A percentile compares a stretch with the other conserved stretches of the same genome.
Conservation (phyloP, 2,797 vertebrate genomes). For the Cyclura pinguis region DNA sequence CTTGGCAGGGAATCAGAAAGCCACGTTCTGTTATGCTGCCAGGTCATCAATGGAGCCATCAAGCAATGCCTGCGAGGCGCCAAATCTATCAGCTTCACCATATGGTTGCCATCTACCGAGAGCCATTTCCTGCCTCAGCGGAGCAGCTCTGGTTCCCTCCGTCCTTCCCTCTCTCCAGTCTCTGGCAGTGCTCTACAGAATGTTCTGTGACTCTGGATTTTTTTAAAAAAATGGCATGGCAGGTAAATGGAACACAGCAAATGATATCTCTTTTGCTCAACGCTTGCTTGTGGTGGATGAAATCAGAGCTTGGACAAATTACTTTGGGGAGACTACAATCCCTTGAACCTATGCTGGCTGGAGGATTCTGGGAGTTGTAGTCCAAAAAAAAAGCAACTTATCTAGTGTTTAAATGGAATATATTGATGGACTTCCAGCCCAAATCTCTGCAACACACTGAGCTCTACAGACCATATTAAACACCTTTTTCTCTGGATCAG, state of each 20-base stretch:
- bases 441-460: accelerated
- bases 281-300: neutral
- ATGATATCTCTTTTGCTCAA: accelerated
- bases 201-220: constrained; percentile 43
- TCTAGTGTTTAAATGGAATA: too few relatives aligned
- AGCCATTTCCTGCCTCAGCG: constrained; percentile 74
- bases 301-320: neutral
- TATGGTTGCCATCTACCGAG: constrained; percentile 73
- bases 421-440: accelerated
- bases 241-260: constrained; percentile 33
- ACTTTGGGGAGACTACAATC: too few relatives aligned
- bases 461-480: neutral
- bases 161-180: constrained; percentile 44
- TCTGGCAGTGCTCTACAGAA: constrained; percentile 35
- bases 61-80: constrained; percentile 72
- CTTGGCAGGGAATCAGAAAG: constrained; percentile 71
- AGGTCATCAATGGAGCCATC: constrained; percentile 76
- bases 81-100: constrained; percentile 76
- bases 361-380: too few relatives aligned
- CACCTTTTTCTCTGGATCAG: neutral
- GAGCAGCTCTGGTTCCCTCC: constrained; percentile 43
- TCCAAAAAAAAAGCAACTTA: too few relatives aligned
- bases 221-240: neutral
- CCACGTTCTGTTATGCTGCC: constrained; percentile 69
- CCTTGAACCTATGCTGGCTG: too few relatives aligned